Base-by-base conservation (phyloP, 1,140 invertebrate species). In the Apis florea region DNA sequence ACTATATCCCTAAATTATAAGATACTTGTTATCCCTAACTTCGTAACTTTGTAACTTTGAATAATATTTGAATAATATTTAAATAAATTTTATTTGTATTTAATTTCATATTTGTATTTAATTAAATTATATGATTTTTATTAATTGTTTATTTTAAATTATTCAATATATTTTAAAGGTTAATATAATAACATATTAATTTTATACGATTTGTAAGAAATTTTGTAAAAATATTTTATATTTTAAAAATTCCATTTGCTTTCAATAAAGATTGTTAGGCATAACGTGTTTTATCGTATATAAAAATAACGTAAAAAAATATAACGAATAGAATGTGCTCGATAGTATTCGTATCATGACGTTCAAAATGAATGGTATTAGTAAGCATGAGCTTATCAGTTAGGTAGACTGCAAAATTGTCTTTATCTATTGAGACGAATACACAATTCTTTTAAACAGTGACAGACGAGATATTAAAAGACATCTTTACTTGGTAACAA, bases 401-500 rank as follows among this genome's bases (percentile, higher is more conserved):
- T 58, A 51, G 72, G 24, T 64, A 13, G n/a, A 17, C 19, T 49
- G 15, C 2, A 24, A 53, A 19, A 21, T 24, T 49, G n/a, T 26
- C 21, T 63, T n/a, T 40, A 63, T 26, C 47, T 69, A 2, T 63
- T 8, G 15, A 21, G 2, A 24, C 17, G 19, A 69, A 13, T 31
- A 3, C 51, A 3, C 56, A 56, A 26, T 61, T 64, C 17, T 15
- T 2, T 70, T 24, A 26, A 21, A 56, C 3, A 59, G 21, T 59
- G 47, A 13, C 3, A 49, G 54, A 61, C 40, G 26, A 26, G 26
- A 81, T 75, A 66, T 68, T 66, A 75, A 81, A 59, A 75, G 31
- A 21, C 40, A 51, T 53, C 24, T 26, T 58, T 54, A 76, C 83
- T 74, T 70, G 56, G 85, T 81, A 87, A 86, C 85, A 64, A 74